phyloP scores from a whole-genome alignment of 2,888 invertebrate species.

The Ametastegia equiseti region DNA sequence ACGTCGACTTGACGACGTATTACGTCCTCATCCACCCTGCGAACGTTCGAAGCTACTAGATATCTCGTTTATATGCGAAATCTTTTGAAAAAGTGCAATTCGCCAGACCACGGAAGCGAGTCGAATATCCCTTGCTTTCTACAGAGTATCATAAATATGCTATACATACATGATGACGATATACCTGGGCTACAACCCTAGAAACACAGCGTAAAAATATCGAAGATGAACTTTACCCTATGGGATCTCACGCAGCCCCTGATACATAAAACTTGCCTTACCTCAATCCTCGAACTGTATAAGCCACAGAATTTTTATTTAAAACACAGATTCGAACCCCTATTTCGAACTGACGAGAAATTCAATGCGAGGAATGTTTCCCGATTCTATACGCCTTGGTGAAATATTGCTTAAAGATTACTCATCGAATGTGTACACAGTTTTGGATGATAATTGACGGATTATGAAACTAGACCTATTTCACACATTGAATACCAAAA shows the following conservation, averaged over 20 bases:
- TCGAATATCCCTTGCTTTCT: not conserved
- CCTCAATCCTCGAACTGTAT: not conserved
- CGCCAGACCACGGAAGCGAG: not conserved
- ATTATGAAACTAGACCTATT: too few relatives aligned
- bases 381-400: too few relatives aligned
- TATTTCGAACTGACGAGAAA: not conserved
- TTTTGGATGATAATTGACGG: too few relatives aligned
- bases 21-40: not conserved
- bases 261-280: not conserved
- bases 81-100: slow-evolving; percentile 14
- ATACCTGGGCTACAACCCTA: not conserved
- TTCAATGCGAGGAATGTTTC: too few relatives aligned
- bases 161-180: not conserved
- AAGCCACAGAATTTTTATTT: slow-evolving; percentile 3
- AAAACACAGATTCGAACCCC: not conserved
- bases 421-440: too few relatives aligned
- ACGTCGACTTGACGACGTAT: not conserved
- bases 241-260: not conserved
- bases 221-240: not conserved
- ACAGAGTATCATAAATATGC: not conserved
- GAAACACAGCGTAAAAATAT: slow-evolving; percentile 22
- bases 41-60: not conserved
- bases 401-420: too few relatives aligned
- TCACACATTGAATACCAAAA: too few relatives aligned
- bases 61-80: slow-evolving; percentile 42